Conservation (phyloP, 2,113 vertebrate species). For the Strix uralensis region DNA sequence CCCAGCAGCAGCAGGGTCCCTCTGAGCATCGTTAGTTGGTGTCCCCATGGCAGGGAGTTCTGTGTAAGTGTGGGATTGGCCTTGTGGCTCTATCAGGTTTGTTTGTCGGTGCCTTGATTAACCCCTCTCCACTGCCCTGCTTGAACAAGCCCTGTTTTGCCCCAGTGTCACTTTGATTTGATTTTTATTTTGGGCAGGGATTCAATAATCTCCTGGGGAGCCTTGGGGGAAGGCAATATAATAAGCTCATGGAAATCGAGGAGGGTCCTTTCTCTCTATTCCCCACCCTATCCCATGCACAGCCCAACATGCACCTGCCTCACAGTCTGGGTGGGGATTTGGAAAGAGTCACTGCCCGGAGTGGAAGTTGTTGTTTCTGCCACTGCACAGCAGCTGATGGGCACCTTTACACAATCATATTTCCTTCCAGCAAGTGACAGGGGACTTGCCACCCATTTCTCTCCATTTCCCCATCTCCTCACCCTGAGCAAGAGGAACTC, state of each 20-base stretch:
- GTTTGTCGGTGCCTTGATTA: neutral
- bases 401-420: neutral
- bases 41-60: neutral
- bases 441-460: neutral
- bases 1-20: neutral
- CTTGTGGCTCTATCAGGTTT: accelerated
- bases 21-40: neutral
- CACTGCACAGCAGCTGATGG: accelerated
- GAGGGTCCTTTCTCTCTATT: neutral
- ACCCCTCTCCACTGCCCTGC: neutral
- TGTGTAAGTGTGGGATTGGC: neutral
- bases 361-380: neutral
- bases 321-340: neutral
- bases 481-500: neutral
- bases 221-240: neutral
- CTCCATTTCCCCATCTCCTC: neutral
- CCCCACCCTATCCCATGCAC: neutral
- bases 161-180: accelerated
- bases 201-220: neutral
- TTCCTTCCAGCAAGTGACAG: neutral
- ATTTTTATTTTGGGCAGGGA: neutral
- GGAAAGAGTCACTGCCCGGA: neutral
- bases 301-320: neutral
- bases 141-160: neutral
- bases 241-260: accelerated